A percentile compares a stretch with the other conserved stretches of the same genome.
These are phyloP conservation scores for Zapus hudsonius DNA, from an alignment of 2,113 vertebrate genomes.

Conservation along the genomic window DNA sequence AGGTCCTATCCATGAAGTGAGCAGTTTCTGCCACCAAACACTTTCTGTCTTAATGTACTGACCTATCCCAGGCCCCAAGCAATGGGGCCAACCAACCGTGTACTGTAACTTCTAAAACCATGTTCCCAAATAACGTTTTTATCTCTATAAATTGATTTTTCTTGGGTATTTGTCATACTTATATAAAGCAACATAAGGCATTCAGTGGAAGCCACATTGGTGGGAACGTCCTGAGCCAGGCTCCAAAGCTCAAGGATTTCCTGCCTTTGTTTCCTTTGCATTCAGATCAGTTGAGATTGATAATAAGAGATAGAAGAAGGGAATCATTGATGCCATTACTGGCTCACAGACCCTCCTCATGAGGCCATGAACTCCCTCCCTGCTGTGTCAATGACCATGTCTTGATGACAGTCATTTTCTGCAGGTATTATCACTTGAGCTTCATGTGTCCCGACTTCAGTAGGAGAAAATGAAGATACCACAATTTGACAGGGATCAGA, in stretches of 20 bases:
- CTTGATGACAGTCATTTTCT: neutral
- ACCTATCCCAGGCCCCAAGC: neutral
- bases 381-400: neutral
- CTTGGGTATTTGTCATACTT: neutral
- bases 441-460: neutral
- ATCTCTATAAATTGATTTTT: neutral
- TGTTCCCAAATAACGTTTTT: too few relatives aligned
- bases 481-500: too few relatives aligned
- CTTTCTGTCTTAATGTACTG: fast-evolving
- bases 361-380: neutral
- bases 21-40: neutral
- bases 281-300: neutral
- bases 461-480: neutral
- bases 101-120: neutral
- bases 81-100: neutral
- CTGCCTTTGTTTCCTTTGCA: neutral
- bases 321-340: neutral
- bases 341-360: fast-evolving
- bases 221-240: neutral
- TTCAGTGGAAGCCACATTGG: neutral
- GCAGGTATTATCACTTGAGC: too few relatives aligned
- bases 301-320: neutral
- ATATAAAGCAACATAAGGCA: neutral
- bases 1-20: too few relatives aligned
- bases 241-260: neutral